Percentiles rank a stretch among this genome's conserved stretches.
phyloP scores from a whole-genome alignment of 2,113 vertebrate genomes.

The Megaleporinus macrocephalus region DNA sequence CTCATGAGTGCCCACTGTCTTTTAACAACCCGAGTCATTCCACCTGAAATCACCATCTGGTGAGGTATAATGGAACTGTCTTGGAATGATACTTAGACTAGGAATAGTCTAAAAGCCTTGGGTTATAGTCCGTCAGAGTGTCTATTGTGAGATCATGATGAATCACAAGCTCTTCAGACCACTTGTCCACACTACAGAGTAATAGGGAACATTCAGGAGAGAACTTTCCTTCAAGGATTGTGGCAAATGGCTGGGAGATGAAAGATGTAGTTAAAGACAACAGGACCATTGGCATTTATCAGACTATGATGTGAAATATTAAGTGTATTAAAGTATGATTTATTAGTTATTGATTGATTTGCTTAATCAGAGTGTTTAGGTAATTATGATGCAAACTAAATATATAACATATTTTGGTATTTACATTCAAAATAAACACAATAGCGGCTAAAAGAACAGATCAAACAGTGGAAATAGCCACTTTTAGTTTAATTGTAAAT shows the following conservation, averaged over 20 bases:
- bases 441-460: no score
- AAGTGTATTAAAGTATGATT: no score
- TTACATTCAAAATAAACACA: no score
- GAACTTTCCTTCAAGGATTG: slow-evolving; percentile 18
- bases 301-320: not conserved
- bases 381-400: no score
- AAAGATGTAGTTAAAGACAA: not conserved
- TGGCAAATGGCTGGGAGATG: slow-evolving; percentile 49
- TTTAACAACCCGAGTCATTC: not conserved
- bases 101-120: not conserved
- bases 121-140: not conserved
- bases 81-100: not conserved
- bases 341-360: no score
- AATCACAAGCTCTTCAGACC: slow-evolving; percentile 28
- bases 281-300: not conserved
- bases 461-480: no score
- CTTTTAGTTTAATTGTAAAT: no score
- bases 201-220: slow-evolving; percentile 37
- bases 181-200: not conserved
- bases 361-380: no score
- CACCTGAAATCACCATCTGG: not conserved
- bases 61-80: not conserved
- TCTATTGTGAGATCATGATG: slow-evolving; percentile 27
- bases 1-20: not conserved
- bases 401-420: no score